Evolutionary conservation across 2,797 vertebrate species (phyloP), one percentile per base, ranked within the genome.

Genomic region (Syngnathus rostellatus): DNA sequence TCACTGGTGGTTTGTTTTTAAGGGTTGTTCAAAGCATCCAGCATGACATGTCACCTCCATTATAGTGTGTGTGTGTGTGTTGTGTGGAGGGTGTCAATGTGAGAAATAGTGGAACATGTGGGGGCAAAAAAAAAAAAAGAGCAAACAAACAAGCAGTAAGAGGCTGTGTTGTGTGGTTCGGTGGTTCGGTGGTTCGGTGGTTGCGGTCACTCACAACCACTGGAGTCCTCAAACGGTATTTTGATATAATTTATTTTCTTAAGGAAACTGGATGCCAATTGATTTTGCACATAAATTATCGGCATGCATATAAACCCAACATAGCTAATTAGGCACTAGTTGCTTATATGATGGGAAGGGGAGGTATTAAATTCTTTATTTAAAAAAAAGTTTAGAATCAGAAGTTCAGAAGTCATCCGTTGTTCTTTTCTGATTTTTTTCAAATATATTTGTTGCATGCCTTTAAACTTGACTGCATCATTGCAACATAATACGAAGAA

Each of bases 1-100:
- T 62, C 60, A 25, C 12, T 25, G 41, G n/a, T 45, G 60, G 59
- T 23, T 45, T 62, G 60, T 62, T 62, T 62, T 62, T 45, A 45
- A 57, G 14, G 55, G 25, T 45, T 3, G 60, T 23, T 25, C 12
- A 16, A 21, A 62, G 55, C 25, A 37, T 37, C 25, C 31, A 17
- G 6, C 55, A 8, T n/a, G 10, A 59, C 37, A 45, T 61, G 59
- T 61, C 40, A 19, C 40, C 41, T 25, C 21, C 60, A 23, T 45
- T 62, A 40, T 39, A 31, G 31, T 31, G 11, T n/a, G 57, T 60
- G 61, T 62, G 61, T 63, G 43, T 37, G 41, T 46, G 61, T 9
- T 7, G 25, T 41, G 41, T 21, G 10, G 61, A 21, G 40, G 43
- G 43, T 1, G 41, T 62, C 10, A 23, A n/a, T 43, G 60, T 43